Evolutionary conservation across 2,888 invertebrate genomes (phyloP).

Genomic region (Dascillus cervinus): DNA sequence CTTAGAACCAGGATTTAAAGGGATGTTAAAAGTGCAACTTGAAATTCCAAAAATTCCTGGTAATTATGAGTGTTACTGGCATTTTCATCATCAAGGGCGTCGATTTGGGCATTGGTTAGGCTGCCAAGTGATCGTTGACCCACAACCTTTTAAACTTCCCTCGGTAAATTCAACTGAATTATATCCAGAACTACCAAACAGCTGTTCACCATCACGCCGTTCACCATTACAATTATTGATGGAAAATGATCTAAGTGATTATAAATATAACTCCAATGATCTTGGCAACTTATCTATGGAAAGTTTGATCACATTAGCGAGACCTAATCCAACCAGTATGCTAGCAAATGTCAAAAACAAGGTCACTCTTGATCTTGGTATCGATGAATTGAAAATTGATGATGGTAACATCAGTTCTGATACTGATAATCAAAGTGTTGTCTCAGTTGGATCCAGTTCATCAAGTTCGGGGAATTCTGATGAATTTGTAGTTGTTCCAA

Average conservation of each 20-base stretch:
- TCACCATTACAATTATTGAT: too few species aligned
- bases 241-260: too few species aligned
- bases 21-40: conserved; percentile 32
- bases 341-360: neutral
- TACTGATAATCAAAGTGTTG: conserved; percentile 19
- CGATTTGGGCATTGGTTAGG: conserved; percentile 42
- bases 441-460: conserved; percentile 17
- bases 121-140: conserved; percentile 37
- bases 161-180: neutral
- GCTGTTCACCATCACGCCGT: neutral
- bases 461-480: conserved; percentile 13
- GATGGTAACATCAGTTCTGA: conserved; percentile 8
- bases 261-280: too few species aligned
- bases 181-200: neutral
- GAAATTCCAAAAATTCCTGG: conserved; percentile 37
- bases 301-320: neutral
- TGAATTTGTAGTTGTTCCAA: conserved; percentile 15
- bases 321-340: neutral
- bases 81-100: conserved; percentile 38
- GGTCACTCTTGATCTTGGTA: neutral
- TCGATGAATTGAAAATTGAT: neutral
- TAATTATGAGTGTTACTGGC: conserved; percentile 42
- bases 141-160: conserved; percentile 13
- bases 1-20: conserved; percentile 37
- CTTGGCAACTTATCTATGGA: neutral